Base-by-base conservation (phyloP, 2,888 invertebrate species). In the Epicampocera succincta region DNA sequence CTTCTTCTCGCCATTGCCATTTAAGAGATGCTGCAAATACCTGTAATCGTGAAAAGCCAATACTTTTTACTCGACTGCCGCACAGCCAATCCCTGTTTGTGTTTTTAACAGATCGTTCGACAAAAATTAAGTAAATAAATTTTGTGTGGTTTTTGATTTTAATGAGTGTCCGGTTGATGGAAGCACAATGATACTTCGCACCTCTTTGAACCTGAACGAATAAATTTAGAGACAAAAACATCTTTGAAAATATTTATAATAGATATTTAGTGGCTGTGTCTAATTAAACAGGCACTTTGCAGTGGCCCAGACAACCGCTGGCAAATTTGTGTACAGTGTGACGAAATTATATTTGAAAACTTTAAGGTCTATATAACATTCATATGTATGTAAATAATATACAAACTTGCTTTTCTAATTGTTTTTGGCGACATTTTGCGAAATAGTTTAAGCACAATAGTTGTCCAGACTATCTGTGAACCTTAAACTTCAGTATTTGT, bases 151-250 rank as follows among this genome's bases (percentile, higher is more conserved):
- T 17, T 40, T 60, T 25, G 33, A 38, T 50, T 29, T 66, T 48
- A 38, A 25, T 61, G 44, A 44, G 17, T 33, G 63, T 54, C 44
- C 52, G 33, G 19, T 40, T 40, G 25, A 52, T 4, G 54, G 63
- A 38, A 44, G 3, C 44, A 63, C 54, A 58, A 25, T 66, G 48
- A 48, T 58, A 69, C 61, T 68, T 76, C 44, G 38, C 68, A 76
- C 44, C 69, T 76, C 54, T 68, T 76, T 44, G 19, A 33, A 68
- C 5, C 40, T 9, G n/a, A 48, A 50, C 29, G 40, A 19, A 21
- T 54, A 13, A 46, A 73, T 13, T 6, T 42, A 58, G 17, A 15
- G 38, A 4, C 17, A 74, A 33, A 33, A 33, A 17, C 52, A 38
- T 76, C 52, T 69, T 52, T 33, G 42, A 68, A 42, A 69, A 40